Base-by-base conservation (phyloP, 1,140 invertebrate species). In the Drosophila parabipectinata region DNA sequence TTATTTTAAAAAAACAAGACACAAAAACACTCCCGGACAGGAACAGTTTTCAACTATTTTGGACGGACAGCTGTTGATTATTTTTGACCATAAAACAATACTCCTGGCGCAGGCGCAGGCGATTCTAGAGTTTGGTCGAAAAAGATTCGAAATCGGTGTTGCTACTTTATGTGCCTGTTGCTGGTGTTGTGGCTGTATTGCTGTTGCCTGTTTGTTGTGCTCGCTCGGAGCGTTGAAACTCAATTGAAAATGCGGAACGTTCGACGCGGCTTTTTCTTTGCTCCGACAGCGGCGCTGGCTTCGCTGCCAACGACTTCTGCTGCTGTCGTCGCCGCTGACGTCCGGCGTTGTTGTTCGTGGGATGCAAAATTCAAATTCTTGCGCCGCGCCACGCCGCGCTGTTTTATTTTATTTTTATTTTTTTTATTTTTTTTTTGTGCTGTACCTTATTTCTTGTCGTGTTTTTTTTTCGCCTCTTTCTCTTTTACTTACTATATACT, bases 291-390 rank as follows among this genome's bases (percentile, higher is more conserved):
- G 58, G 14, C 32, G 63, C 12, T 15, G 44, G 15, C 58, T 37
- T 24, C 58, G 26, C 62, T 30, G 32, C 45, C 28, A 44, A 55
- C 12, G 14, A 48, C 10, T 24, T 24, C n/a, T 39, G 67, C 32
- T 37, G 26, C 34, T 14, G 28, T 64, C 32, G 30, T 10, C 44
- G 58, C 32, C 32, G 41, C 39, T 57, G 72, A 48, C 26, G 61
- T 37, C 5, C 28, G 39, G 34, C 21, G 64, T 77, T 58, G 53
- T 52, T 59, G 47, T 52, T 71, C 54, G 82, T 85, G 82, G 82
- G 82, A 85, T 85, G 82, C 82, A 87, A 87, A 84, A 85, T 72
- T 87, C 58, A 71, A 81, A 85, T 80, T 77, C 68, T 74, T 72
- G 52, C 48, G 60, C 37, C 52, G 58, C 41, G 41, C 39, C 39